Conservation (phyloP, 1,140 invertebrate genomes). For the Pseudoatta argentina region DNA sequence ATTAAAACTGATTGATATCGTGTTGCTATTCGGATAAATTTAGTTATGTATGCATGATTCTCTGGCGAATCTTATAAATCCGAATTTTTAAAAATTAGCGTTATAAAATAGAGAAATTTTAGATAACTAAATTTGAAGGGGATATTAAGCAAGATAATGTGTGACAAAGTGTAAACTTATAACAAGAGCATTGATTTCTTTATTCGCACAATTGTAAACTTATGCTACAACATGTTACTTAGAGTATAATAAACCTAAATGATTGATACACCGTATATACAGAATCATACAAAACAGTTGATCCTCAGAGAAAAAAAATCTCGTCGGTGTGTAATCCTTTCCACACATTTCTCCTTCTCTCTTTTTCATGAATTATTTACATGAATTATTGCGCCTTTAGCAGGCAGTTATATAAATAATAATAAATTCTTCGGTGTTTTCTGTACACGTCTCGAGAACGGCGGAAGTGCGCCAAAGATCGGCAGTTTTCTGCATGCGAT, state of each 20-base stretch:
- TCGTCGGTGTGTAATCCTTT: conserved; percentile 5
- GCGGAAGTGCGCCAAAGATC: neutral
- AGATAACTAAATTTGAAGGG: neutral
- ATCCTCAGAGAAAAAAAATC: conserved; percentile 24
- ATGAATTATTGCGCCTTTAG: conserved; percentile 52
- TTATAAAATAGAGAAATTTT: neutral
- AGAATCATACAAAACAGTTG: conserved; percentile 79
- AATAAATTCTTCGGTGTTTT: conserved; percentile 53
- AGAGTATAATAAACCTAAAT: conserved; percentile 66
- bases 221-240: conserved; percentile 67
- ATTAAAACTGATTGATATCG: no score
- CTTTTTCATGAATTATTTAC: conserved; percentile 69
- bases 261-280: conserved; percentile 79
- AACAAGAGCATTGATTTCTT: conserved; percentile 71
- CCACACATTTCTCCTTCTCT: neutral
- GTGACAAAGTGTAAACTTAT: conserved; percentile 53
- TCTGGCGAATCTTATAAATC: neutral
- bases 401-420: conserved; percentile 71
- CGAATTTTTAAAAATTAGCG: neutral
- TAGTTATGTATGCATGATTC: no score
- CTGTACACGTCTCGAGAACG: conserved; percentile 64
- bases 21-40: no score
- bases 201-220: conserved; percentile 69
- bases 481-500: conserved; percentile 24
- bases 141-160: neutral